Evolutionary conservation across 2,888 invertebrate species (phyloP), one percentile per base, ranked within the genome.

Genomic region (Phlogophora meticulosa): DNA sequence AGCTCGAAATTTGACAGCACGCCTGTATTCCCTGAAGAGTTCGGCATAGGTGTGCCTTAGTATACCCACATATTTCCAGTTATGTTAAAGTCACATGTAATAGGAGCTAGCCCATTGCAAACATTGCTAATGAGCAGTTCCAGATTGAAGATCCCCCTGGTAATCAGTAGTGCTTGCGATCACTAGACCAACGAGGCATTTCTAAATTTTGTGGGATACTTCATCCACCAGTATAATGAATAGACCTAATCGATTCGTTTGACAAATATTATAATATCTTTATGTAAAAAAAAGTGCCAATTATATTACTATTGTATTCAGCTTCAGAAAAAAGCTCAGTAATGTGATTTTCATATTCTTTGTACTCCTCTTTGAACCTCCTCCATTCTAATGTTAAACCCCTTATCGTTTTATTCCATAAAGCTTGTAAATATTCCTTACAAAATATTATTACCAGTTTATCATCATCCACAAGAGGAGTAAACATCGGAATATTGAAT

Each of bases 401-500:
- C 34, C 20, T 36, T 69, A 51, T 46, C 45, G 15, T 65, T 28
- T 51, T 45, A 40, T 55, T 74, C 55, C 48, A 45, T 40, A 45
- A 36, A 55, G 38, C 49, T 45, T 13, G 40, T 59, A 43, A 38
- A 70, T 48, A 58, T 69, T 53, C 46, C 15, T 32, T 42, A 42
- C 13, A 59, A 36, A 51, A 53, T 69, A 53, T 22, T 56, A 36
- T 43, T 57, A 57, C 42, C 48, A 42, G 36, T 48, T 63, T 63
- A 58, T 36, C 55, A 45, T 40, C 64, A 63, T 56, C 36, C 22
- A 17, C 36, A 67, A 52, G 7, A 56, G 20, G 38, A 73, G 55
- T 55, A 55, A 71, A 61, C 55, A 64, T 67, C 48, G 49, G 55
- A 57, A 67, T 62, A 78, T 49, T 46, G 61, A 67, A 81, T 72